Conservation (phyloP, 2,797 vertebrate species). For the Thripadectes ignobilis region DNA sequence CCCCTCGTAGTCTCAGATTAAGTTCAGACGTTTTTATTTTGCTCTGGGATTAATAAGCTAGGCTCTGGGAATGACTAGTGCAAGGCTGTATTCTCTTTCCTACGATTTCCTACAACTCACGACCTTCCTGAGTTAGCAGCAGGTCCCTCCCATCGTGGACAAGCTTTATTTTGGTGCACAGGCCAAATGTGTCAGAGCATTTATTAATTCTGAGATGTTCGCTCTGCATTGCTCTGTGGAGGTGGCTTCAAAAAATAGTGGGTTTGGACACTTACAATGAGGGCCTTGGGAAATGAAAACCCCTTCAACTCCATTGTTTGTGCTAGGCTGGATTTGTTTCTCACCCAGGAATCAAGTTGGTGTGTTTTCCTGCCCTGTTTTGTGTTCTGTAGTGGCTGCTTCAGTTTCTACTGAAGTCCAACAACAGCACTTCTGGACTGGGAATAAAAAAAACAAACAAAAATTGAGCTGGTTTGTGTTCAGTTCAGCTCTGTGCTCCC, state of each 20-base stretch:
- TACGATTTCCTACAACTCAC: neutral
- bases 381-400: neutral
- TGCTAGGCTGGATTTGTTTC: neutral
- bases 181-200: neutral
- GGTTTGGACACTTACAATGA: neutral
- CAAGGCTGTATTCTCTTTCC: neutral
- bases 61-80: neutral
- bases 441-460: neutral
- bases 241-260: neutral
- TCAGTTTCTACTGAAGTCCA: neutral
- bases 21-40: neutral
- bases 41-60: neutral
- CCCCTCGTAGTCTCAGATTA: neutral
- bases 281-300: neutral
- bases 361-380: neutral
- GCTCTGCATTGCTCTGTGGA: neutral
- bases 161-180: neutral
- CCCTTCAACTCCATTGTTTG: neutral
- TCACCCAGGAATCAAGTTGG: neutral
- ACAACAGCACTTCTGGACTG: neutral
- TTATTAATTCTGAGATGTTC: neutral
- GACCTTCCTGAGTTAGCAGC: neutral
- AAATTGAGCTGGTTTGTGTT: neutral
- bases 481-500: neutral
- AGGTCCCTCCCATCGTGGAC: neutral